phyloP scores from a whole-genome alignment of 1,140 invertebrate genomes.

The Riptortus pedestris region DNA sequence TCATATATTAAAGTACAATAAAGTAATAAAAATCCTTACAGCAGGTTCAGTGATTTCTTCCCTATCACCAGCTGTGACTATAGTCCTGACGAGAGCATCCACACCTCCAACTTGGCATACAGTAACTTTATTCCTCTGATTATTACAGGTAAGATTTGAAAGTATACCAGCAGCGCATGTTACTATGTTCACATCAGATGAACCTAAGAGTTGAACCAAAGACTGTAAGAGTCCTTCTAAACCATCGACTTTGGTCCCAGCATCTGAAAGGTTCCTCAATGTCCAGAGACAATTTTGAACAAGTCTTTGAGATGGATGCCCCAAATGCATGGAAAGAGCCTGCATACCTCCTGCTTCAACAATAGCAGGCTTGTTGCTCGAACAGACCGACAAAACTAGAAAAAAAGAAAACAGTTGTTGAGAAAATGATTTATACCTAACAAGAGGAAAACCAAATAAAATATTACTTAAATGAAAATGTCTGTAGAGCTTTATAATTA shows the following conservation, averaged over 20 bases:
- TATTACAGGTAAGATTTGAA: slow-evolving; percentile 98
- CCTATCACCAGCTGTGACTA: slow-evolving; percentile 86
- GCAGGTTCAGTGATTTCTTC: slow-evolving; percentile 98
- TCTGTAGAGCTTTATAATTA: no score
- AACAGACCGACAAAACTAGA: slow-evolving; percentile 83
- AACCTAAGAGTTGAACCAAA: slow-evolving; percentile 80
- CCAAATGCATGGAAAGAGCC: slow-evolving; percentile 89
- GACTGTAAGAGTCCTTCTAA: slow-evolving; percentile 80
- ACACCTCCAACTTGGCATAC: slow-evolving; percentile 95
- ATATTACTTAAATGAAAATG: no score
- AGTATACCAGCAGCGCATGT: slow-evolving; percentile 96
- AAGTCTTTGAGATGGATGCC: slow-evolving; percentile 80
- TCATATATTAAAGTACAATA: no score
- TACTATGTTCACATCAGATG: slow-evolving; percentile 89
- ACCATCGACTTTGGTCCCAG: slow-evolving; percentile 88
- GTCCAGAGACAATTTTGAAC: slow-evolving; percentile 98
- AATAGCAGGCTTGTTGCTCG: slow-evolving; percentile 94
- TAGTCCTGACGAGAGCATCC: slow-evolving; percentile 86
- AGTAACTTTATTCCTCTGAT: slow-evolving; percentile 90
- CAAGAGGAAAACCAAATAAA: no score
- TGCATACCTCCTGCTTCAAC: slow-evolving; percentile 97
- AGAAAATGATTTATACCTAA: slow-evolving; percentile 5
- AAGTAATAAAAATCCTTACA: slow-evolving; percentile 40
- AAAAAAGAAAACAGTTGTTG: slow-evolving; percentile 19
- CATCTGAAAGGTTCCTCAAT: slow-evolving; percentile 92